phyloP scores from a whole-genome alignment of 2,888 invertebrate species.

The Lissocephala sabroskyi region DNA sequence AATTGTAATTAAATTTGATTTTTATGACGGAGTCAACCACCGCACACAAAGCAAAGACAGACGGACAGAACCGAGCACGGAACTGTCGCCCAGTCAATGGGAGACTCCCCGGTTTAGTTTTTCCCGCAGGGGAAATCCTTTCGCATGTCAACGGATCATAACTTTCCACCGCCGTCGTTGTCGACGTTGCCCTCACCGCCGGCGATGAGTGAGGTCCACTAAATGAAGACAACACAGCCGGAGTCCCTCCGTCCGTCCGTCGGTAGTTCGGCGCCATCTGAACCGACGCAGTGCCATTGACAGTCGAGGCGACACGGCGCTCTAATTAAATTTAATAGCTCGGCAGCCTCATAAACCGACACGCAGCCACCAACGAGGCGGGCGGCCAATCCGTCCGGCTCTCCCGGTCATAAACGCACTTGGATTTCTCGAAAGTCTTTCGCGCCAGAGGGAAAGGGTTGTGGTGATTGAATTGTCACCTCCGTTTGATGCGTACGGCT shows the following conservation, averaged over 20 bases:
- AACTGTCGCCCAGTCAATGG: too few species aligned
- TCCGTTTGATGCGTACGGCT: slow-evolving; percentile 29
- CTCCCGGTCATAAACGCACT: slow-evolving; percentile 51
- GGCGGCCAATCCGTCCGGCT: background rate
- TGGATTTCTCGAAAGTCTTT: slow-evolving; percentile 57
- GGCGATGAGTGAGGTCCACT: slow-evolving; percentile 20
- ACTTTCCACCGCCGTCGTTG: slow-evolving; percentile 26
- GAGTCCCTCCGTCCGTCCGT: slow-evolving; percentile 12
- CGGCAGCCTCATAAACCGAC: slow-evolving; percentile 43
- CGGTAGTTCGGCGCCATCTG: too few species aligned
- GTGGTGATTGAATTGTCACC: slow-evolving; percentile 61
- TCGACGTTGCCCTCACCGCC: slow-evolving; percentile 7
- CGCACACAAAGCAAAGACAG: too few species aligned
- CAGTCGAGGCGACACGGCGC: slow-evolving; percentile 32
- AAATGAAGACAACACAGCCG: slow-evolving; percentile 8
- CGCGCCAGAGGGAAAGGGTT: slow-evolving; percentile 38
- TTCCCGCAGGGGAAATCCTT: slow-evolving; percentile 39
- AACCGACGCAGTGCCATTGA: too few species aligned
- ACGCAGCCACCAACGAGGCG: slow-evolving; percentile 44
- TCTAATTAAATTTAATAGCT: slow-evolving; percentile 67
- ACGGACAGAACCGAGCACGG: too few species aligned
- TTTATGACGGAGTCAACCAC: slow-evolving; percentile 30
- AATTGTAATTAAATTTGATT: slow-evolving; percentile 29
- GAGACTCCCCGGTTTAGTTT: too few species aligned
- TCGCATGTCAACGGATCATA: slow-evolving; percentile 55